A percentile compares a stretch with the other conserved stretches of the same genome.
Conservation (phyloP, 1,140 invertebrate genomes). For the Choristoneura fumiferana region DNA sequence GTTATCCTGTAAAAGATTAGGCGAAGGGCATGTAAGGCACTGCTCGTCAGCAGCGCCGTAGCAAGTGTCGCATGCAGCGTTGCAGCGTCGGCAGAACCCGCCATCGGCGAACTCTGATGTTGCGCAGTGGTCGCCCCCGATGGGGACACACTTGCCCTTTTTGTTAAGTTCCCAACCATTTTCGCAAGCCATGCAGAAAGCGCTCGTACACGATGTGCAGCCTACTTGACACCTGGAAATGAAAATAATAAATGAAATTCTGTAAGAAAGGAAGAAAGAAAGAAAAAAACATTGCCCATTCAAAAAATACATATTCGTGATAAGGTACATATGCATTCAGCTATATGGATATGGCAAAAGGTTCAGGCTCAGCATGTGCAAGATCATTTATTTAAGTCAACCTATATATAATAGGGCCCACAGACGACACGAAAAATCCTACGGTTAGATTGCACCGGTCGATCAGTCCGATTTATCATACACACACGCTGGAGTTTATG, state of each 20-base stretch:
- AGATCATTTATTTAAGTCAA: too few species aligned
- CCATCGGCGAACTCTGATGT: conserved; percentile 71
- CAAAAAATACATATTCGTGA: too few species aligned
- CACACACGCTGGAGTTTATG: too few species aligned
- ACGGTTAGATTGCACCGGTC: too few species aligned
- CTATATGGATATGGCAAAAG: too few species aligned
- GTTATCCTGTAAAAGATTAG: conserved; percentile 83
- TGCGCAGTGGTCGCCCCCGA: conserved; percentile 83
- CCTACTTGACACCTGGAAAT: conserved; percentile 83
- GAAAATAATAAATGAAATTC: conserved; percentile 6
- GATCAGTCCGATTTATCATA: too few species aligned
- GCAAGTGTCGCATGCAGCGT: conserved; percentile 85
- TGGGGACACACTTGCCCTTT: conserved; percentile 84
- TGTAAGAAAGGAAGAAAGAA: too few species aligned
- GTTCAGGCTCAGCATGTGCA: too few species aligned
- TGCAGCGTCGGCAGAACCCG: conserved; percentile 83
- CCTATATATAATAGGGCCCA: too few species aligned
- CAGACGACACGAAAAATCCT: too few species aligned
- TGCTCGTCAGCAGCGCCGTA: conserved; percentile 82
- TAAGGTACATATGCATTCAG: too few species aligned
- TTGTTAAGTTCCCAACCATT: conserved; percentile 85
- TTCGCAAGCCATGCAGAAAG: conserved; percentile 84
- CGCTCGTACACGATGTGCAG: conserved; percentile 84
- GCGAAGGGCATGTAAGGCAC: conserved; percentile 84
- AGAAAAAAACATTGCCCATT: too few species aligned